Evolutionary conservation across 2,797 vertebrate species (phyloP), one percentile per base, ranked within the genome.

Genomic region (Lycodopsis pacificus): DNA sequence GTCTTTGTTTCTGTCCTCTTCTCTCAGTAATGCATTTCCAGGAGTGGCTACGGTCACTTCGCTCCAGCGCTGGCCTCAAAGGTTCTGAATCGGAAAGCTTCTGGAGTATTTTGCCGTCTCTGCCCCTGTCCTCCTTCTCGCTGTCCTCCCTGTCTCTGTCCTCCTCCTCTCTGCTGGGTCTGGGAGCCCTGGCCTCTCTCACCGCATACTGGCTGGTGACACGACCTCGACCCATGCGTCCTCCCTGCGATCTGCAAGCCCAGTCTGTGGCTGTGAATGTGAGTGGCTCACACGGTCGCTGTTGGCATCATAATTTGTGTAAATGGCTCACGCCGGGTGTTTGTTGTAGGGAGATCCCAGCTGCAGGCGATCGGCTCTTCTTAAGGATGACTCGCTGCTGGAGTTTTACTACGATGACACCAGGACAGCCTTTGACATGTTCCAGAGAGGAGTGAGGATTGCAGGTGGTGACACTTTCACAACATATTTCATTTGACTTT

Each of bases 331-430:
- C 0, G 1, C 32, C 0, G 19, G 15, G 4, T 40, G 40, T 68
- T 69, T 72, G 30, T 79, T 65, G 20, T 48, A 95, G 95, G 95
- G 95, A 73, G 92, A 95, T 54, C 85, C 91, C 12, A 91, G 86
- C 83, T 96, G 95, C 81, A 89, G 95, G 54, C 89, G 95, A 5
- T 96, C 95, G 0, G 95, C 95, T 73, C 92, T 96, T 5, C 92
- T 96, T 1, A 89, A 91, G 69, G 94, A 95, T n/a, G 94, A 96
- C 54, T 71, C 88, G 4, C 92, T 95, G 81, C 79, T 96, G 80
- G 94, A 96, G 46, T 96, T 95, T 61, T 96, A 95, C 91, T 95
- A 94, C 13, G 92, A 95, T 0, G 93, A 96, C 89, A 95, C 93
- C 38, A 95, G 76, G 91, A 96, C 95, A 0, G 93, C 62, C 17